Base-by-base conservation (phyloP, 1,140 invertebrate species). In the Goniozus legneri region DNA sequence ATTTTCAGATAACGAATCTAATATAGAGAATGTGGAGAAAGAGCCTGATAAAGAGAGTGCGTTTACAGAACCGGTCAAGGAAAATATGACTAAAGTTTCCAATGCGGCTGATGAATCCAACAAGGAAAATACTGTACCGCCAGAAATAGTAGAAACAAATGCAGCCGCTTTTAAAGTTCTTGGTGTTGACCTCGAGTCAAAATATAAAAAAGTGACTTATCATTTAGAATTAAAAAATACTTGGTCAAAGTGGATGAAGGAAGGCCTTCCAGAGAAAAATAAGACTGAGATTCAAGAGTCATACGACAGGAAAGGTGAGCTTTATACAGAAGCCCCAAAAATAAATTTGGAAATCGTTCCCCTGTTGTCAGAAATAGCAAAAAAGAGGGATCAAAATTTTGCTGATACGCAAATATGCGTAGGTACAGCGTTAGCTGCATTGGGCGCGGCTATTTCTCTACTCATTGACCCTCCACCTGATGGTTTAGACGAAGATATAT, bases 221-320 rank as follows among this genome's bases (percentile, higher is more conserved):
- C 53, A 55, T 20, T 42, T 49, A 19, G 42, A 52, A 19, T 20
- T 56, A 15, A 41, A 32, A 12, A 49, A 52, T 21, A 55, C 44
- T n/a, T 57, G 55, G 55, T 12, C 39, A 24, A 57, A 54, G 19
- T 51, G 51, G 47, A 54, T 39, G n/a, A 48, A 34, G n/a, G 37
- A 58, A 34, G 52, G 51, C 8, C 31, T 50, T 13, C 51, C 52
- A 33, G 48, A 57, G 36, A 57, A 51, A 21, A 57, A 54, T 2
- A 51, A 57, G 30, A 57, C 50, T 45, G 37, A 45, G 7, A 54
- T 58, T 22, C 30, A 54, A 2, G 51, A 48, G 30, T 19, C 14
- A 19, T 53, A 54, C n/a, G n/a, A 27, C 15, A 19, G 45, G 16
- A 51, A 51, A 38, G 48, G 33, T 0, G 44, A 48, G 8, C 44